A percentile compares a stretch with the other conserved stretches of the same genome.
These are phyloP conservation scores for Gasterosteus aculeatus DNA, from an alignment of 2,113 vertebrate species.

Conservation along the genomic window DNA sequence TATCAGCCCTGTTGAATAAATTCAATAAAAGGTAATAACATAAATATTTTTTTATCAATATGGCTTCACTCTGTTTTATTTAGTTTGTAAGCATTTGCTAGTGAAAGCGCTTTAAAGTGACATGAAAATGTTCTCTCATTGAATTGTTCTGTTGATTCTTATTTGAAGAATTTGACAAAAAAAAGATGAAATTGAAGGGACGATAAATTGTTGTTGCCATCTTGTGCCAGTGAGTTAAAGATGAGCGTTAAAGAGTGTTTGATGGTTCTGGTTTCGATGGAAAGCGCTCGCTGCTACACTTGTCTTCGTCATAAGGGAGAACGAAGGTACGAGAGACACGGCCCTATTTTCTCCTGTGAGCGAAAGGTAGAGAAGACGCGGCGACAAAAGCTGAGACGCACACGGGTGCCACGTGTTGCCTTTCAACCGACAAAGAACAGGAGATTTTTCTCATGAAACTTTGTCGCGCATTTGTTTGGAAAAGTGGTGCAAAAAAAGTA, in stretches of 20 bases:
- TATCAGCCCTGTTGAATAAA: neutral
- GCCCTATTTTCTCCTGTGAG: constrained; percentile 3
- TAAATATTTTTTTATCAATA: constrained; percentile 3
- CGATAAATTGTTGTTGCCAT: neutral
- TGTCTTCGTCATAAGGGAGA: too few species aligned
- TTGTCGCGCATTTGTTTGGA: neutral
- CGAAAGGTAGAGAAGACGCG: constrained; percentile 32
- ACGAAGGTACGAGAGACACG: constrained; percentile 23
- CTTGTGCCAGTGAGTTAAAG: neutral
- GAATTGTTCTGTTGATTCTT: neutral
- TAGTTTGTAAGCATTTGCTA: neutral
- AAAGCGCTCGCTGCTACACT: too few species aligned
- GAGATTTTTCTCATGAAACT: neutral
- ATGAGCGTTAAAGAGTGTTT: neutral
- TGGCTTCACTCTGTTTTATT: constrained; percentile 2
- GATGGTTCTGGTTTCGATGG: too few species aligned
- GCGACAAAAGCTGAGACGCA: constrained; percentile 8
- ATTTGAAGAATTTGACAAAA: neutral
- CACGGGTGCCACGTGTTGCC: constrained; percentile 26
- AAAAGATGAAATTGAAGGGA: neutral
- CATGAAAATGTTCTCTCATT: neutral
- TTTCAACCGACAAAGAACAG: neutral
- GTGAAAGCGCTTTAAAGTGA: neutral
- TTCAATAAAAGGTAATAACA: neutral
- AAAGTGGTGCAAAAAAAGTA: too few species aligned